phyloP scores from a whole-genome alignment of 35 echinoderm and acorn worm genomes.

The Stichopus chloronotus region DNA sequence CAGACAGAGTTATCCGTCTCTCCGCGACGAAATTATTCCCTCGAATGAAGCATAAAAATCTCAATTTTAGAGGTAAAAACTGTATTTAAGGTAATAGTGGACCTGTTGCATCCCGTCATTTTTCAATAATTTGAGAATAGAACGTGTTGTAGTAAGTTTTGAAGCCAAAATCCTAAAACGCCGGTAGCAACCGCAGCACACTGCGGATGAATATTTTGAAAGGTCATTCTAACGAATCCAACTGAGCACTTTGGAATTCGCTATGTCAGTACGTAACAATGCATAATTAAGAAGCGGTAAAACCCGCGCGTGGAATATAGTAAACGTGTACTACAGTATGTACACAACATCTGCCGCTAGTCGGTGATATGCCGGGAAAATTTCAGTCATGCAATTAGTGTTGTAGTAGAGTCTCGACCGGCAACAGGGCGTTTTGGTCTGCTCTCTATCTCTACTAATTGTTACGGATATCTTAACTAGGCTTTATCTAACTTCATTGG shows the following conservation, averaged over 20 bases:
- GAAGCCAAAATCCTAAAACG: conserved; percentile 12
- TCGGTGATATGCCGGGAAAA: conserved; percentile 17
- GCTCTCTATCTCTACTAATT: not conserved
- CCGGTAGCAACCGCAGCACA: conserved; percentile 27
- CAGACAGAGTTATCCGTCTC: conserved; percentile 38
- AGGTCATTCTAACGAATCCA: conserved; percentile 26
- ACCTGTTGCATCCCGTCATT: not conserved
- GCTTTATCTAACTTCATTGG: not conserved
- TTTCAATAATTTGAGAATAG: not conserved
- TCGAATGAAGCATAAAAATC: not conserved
- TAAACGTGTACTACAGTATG: not conserved
- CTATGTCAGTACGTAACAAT: not conserved
- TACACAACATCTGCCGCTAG: conserved; percentile 10
- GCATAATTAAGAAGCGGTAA: conserved; percentile 36
- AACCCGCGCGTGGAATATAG: not conserved
- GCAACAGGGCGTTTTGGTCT: conserved; percentile 41
- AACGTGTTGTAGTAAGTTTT: not conserved
- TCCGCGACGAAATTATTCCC: conserved; percentile 58
- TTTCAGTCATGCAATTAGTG: conserved; percentile 51
- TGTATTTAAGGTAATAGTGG: not conserved
- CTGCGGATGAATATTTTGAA: conserved; percentile 48
- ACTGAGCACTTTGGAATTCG: conserved; percentile 38
- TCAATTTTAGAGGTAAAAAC: conserved; percentile 25
- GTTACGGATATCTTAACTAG: not conserved
- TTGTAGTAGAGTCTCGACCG: conserved; percentile 34